Conservation (phyloP, 2,113 vertebrate genomes). For the Lampris megalopsis region DNA sequence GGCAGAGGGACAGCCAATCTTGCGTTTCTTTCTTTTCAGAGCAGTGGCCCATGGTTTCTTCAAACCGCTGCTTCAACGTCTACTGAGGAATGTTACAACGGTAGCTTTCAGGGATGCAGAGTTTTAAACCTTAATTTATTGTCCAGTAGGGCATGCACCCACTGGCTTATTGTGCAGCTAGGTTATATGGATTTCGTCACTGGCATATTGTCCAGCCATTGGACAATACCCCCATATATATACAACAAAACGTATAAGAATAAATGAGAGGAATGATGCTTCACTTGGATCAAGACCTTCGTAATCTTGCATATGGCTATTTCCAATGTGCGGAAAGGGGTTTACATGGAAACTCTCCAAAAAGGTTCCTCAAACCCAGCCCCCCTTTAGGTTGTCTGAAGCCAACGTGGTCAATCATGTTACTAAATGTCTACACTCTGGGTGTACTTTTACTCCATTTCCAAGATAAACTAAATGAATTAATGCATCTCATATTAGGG, state of each 20-base stretch:
- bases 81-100: constrained; percentile 21
- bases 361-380: constrained; percentile 42
- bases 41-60: constrained; percentile 30
- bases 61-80: constrained; percentile 13
- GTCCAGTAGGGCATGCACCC: no score
- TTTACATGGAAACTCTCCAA: constrained; percentile 52
- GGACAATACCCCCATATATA: background rate
- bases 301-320: constrained; percentile 52
- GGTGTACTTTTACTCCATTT: constrained; percentile 43
- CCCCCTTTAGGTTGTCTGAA: constrained; percentile 45
- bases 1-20: constrained; percentile 44
- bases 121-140: no score
- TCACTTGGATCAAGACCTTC: constrained; percentile 75
- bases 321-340: constrained; percentile 60
- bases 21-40: constrained; percentile 31
- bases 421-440: constrained; percentile 34
- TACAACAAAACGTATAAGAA: constrained; percentile 32
- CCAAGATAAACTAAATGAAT: background rate
- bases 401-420: constrained; percentile 8
- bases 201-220: background rate
- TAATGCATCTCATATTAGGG: no score
- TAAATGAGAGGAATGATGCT: constrained; percentile 38
- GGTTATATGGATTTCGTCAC: no score
- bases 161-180: background rate
- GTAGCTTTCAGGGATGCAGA: background rate